Evolutionary conservation across 2,888 invertebrate genomes (phyloP).

Genomic region (Achlya flavicornis): DNA sequence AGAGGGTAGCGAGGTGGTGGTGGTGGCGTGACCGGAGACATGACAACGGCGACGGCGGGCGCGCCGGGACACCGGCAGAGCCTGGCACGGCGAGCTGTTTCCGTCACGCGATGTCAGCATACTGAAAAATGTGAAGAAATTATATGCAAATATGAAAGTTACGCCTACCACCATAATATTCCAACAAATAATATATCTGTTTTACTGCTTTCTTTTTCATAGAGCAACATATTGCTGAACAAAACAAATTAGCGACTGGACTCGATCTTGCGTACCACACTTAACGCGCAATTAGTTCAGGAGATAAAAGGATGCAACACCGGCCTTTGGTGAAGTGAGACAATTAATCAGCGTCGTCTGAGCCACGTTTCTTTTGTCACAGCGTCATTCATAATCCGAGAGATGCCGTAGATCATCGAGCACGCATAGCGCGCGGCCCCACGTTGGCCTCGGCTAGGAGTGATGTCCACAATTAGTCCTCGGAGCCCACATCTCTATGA

Average conservation of each 20-base stretch:
- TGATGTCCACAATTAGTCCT: slow-evolving; percentile 71
- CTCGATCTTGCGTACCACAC: too few relatives aligned
- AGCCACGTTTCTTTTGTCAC: slow-evolving; percentile 63
- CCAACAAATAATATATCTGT: not conserved
- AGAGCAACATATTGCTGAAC: not conserved
- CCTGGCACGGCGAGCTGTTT: slow-evolving; percentile 64
- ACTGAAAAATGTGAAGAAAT: slow-evolving; percentile 53
- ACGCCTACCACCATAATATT: not conserved
- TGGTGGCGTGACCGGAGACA: slow-evolving; percentile 73
- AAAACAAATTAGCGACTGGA: not conserved
- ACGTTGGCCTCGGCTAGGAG: slow-evolving; percentile 41
- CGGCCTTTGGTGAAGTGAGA: slow-evolving; percentile 42
- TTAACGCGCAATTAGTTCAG: slow-evolving; percentile 47
- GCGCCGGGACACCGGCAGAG: slow-evolving; percentile 53
- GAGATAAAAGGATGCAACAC: slow-evolving; percentile 40
- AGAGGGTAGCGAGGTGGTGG: slow-evolving; percentile 24
- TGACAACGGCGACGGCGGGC: slow-evolving; percentile 64
- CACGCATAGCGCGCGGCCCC: slow-evolving; percentile 36
- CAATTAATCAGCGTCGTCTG: slow-evolving; percentile 63
- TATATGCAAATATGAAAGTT: slow-evolving; percentile 28
- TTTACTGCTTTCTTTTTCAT: not conserved
- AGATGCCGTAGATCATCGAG: slow-evolving; percentile 33
- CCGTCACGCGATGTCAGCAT: slow-evolving; percentile 70
- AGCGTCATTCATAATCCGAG: slow-evolving; percentile 54
- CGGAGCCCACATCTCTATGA: slow-evolving; percentile 69